Conservation (phyloP, 2,888 invertebrate genomes). For the Capitulum mitella region DNA sequence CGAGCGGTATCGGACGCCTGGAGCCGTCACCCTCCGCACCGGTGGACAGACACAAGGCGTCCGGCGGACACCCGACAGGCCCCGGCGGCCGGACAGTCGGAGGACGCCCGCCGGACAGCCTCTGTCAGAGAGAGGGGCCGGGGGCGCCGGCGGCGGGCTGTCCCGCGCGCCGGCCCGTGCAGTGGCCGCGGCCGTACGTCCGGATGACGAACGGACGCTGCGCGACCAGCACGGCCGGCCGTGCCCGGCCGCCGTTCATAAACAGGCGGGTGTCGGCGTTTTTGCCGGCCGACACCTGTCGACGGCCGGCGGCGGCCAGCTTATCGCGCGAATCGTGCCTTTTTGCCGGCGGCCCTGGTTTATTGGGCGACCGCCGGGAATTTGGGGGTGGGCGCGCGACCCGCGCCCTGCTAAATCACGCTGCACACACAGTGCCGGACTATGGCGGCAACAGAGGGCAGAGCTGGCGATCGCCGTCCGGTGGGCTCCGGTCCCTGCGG, state of each 20-base stretch:
- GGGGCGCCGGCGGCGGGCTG: background rate
- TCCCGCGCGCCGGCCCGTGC: background rate
- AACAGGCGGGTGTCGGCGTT: background rate
- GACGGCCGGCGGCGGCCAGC: background rate
- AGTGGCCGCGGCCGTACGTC: background rate
- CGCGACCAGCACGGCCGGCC: background rate
- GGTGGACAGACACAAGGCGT: too few species aligned
- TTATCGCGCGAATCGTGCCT: background rate
- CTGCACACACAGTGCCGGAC: too few species aligned
- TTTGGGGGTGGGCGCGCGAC: background rate
- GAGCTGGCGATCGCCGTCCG: too few species aligned
- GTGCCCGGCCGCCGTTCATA: background rate
- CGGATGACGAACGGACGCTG: too few species aligned
- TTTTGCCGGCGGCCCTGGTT: slow-evolving; percentile 5
- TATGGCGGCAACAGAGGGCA: too few species aligned
- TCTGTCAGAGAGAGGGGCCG: background rate
- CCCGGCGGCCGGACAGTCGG: background rate
- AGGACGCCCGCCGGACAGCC: background rate
- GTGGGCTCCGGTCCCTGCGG: too few species aligned
- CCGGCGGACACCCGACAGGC: too few species aligned
- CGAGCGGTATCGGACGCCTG: too few species aligned
- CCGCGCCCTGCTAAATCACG: background rate
- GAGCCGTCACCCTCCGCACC: too few species aligned
- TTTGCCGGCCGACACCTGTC: slow-evolving; percentile 5
- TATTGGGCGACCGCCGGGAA: background rate